Evolutionary conservation across 2,888 invertebrate species (phyloP), one percentile per base, ranked within the genome.

Genomic region (Antheraea assamensis): DNA sequence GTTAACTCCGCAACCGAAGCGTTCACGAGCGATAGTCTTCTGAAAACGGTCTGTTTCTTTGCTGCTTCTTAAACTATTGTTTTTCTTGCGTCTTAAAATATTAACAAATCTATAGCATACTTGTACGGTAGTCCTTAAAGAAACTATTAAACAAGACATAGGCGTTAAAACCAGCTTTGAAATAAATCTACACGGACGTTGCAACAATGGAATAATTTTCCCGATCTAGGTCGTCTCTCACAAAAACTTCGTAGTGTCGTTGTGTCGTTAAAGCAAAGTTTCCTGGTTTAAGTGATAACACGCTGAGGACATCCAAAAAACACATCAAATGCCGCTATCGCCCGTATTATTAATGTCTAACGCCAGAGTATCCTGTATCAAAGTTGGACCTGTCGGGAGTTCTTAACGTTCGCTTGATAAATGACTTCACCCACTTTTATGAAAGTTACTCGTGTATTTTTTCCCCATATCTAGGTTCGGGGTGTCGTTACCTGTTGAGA

Each of bases 301-400:
- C 88, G 89, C 86, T 79, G 84, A 83, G 83, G 87, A 89, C 89
- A 88, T 87, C 85, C 88, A 84, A 90, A 92, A 92, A 92, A 90
- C 89, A 87, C 85, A 88, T 88, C 82, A 85, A 87, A 87, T 88
- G 86, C 87, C 88, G 88, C 87, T 90, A 94, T 92, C n/a, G 93
- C 89, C 92, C 90, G 89, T 90, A 90, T 92, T 94, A 94, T 94
- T 94, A 94, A 94, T 94, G 93, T 92, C 90, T 90, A 88, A 86
- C 88, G 88, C 88, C 90, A 85, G 85, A 87, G 89, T 90, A 89
- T 92, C 92, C 90, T 90, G 92, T 93, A 92, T 93, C 94, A 93
- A 92, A 93, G 87, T 93, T 94, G 87, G 84, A 86, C 87, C 87
- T 89, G 93, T 92, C 92, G 88, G 90, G 94, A 92, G 93, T 93